Percentiles rank a stretch among this genome's conserved stretches.
phyloP scores from a whole-genome alignment of 2,888 invertebrate species.

The Phengaris alcon region DNA sequence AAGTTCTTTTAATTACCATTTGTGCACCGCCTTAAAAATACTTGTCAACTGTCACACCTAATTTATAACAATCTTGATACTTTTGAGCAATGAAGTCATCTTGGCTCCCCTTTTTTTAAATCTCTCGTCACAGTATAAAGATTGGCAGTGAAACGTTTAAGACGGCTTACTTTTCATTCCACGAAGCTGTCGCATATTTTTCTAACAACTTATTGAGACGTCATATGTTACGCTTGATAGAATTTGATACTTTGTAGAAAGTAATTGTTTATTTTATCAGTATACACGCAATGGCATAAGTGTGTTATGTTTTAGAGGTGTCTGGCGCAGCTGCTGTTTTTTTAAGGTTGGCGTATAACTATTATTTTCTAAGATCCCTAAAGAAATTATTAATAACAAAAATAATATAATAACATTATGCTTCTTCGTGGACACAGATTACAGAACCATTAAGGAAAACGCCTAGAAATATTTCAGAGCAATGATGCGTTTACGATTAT shows the following conservation, averaged over 20 bases:
- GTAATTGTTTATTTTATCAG: too few species aligned
- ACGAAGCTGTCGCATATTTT: constrained; percentile 33
- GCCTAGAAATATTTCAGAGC: neutral
- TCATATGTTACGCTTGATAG: constrained; percentile 38
- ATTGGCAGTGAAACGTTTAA: constrained; percentile 51
- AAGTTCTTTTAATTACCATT: neutral
- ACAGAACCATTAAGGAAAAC: neutral
- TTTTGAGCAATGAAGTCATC: neutral
- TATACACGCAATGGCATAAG: too few species aligned
- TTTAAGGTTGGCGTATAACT: too few species aligned
- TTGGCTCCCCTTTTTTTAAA: constrained; percentile 8
- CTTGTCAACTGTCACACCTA: constrained; percentile 6
- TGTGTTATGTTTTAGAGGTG: too few species aligned
- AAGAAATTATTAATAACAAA: too few species aligned
- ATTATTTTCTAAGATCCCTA: too few species aligned
- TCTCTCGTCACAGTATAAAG: constrained; percentile 48
- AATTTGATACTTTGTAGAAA: constrained; percentile 50
- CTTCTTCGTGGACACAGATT: too few species aligned
- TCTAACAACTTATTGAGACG: constrained; percentile 38
- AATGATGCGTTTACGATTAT: neutral
- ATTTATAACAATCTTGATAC: constrained; percentile 11
- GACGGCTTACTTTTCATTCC: constrained; percentile 46
- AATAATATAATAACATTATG: too few species aligned
- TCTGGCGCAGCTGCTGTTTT: too few species aligned
- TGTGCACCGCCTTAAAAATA: neutral